These are phyloP conservation scores for Donacobius atricapilla DNA, from an alignment of 2,113 vertebrate species.

Conservation along the genomic window DNA sequence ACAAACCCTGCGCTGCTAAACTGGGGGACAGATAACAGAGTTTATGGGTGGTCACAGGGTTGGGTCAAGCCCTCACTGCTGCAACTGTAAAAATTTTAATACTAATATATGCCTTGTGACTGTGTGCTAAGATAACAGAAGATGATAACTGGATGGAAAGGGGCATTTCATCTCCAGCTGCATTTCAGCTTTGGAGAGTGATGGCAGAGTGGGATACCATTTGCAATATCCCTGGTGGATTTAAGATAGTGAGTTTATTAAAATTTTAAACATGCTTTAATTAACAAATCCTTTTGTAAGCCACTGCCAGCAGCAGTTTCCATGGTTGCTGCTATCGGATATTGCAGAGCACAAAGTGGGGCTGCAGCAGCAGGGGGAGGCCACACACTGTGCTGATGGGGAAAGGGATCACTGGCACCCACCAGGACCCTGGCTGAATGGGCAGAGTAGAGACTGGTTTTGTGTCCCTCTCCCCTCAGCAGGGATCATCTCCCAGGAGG, in stretches of 20 bases:
- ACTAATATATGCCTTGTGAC: not conserved
- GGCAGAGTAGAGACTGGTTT: not conserved
- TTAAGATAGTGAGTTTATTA: constrained; percentile 15
- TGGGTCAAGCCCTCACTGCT: not conserved
- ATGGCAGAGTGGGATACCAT: not conserved
- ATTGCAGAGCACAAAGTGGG: not conserved
- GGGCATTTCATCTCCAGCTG: not conserved
- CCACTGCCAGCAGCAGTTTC: not conserved
- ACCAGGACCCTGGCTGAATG: accelerated
- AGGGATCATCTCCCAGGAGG: not conserved
- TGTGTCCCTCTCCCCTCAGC: accelerated
- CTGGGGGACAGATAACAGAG: not conserved
- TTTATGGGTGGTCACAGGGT: not conserved
- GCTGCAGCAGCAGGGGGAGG: not conserved
- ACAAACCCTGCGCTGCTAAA: not conserved
- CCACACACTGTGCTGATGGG: not conserved
- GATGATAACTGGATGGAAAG: not conserved
- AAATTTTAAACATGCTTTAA: constrained; percentile 31
- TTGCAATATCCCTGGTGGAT: not conserved
- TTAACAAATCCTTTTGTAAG: constrained; percentile 22
- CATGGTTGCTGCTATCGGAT: not conserved
- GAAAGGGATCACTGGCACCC: not conserved
- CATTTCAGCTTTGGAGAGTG: not conserved
- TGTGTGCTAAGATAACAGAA: not conserved
- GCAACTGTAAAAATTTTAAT: not conserved